Evolutionary conservation across 2,888 invertebrate species (phyloP), one percentile per base, ranked within the genome.

Genomic region (Tetragnatha montana): DNA sequence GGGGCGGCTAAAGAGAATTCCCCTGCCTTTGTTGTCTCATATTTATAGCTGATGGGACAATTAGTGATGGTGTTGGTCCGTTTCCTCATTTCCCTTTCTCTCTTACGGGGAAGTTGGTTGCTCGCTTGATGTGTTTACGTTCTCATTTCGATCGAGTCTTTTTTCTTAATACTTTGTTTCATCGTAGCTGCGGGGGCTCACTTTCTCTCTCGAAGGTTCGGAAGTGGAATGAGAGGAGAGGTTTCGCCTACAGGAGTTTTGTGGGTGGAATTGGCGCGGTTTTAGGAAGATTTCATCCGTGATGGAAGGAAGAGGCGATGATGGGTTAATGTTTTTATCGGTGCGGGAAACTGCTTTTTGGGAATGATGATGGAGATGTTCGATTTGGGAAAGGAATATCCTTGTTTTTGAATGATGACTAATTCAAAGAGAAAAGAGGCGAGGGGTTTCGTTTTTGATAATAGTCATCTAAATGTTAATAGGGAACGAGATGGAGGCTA

Each of bases 41-140:
- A 83, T 83, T 83, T 83, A 75, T 83, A 75, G 83, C 74, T 68
- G 83, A 47, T 83, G 83, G 83, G 75, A 83, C 83, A 83, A 83
- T 83, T 83, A 83, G 75, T 60, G 21, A 71, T 22, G 49, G 81
- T 21, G 17, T 71, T 71, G 10, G 70, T 71, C n/a, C 69, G n/a
- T 22, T 81, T 73, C 50, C 50, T 51, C 35, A 8, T 60, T 60
- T 68, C 19, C 49, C 12, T 83, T 83, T 82, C 60, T 17, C 60
- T 51, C 17, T 47, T 79, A 22, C 51, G 8, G 21, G 51, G 74
- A 75, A 83, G 82, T 83, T 70, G 6, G 80, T 69, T 69, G 21
- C 35, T 81, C 19, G n/a, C 19, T n/a, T 81, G 73, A 49, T 71
- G 71, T 74, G 74, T 83, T 60, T 74, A 60, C 82, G 74, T 74